Percentiles rank a stretch among this genome's conserved stretches.
phyloP scores from a whole-genome alignment of 2,113 vertebrate genomes.

The Ariopsis seemanni region DNA sequence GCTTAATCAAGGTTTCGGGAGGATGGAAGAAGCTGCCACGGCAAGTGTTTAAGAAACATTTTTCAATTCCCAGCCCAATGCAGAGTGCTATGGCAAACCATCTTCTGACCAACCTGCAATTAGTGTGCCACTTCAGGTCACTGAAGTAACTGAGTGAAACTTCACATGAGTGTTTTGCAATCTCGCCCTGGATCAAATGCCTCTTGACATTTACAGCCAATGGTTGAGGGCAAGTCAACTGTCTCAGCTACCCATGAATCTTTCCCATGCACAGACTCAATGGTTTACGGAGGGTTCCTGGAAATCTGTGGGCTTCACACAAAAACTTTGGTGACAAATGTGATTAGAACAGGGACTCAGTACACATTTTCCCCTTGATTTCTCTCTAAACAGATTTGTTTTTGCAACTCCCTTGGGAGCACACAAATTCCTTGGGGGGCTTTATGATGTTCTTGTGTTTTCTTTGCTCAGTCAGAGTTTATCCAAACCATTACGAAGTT shows the following conservation, averaged over 20 bases:
- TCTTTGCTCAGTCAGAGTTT: slow-evolving; percentile 7
- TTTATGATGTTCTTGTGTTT: slow-evolving; percentile 36
- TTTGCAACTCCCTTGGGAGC: neutral
- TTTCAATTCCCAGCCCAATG: slow-evolving; percentile 21
- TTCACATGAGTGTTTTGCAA: slow-evolving; percentile 5
- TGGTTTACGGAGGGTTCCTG: neutral
- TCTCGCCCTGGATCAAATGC: slow-evolving; percentile 3
- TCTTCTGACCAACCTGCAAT: slow-evolving; percentile 38
- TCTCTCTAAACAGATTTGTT: slow-evolving; percentile 10
- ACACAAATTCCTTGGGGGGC: slow-evolving; percentile 22
- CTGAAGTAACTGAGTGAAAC: slow-evolving; percentile 21
- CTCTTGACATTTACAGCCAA: slow-evolving; percentile 3
- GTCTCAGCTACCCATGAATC: neutral
- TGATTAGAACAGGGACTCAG: neutral
- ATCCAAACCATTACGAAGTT: slow-evolving; percentile 33
- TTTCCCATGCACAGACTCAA: neutral
- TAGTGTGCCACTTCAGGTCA: slow-evolving; percentile 34
- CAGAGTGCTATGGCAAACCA: slow-evolving; percentile 3
- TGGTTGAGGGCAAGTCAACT: neutral
- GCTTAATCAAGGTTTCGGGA: slow-evolving; percentile 35
- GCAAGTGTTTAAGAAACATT: slow-evolving; percentile 40
- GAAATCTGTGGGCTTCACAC: neutral
- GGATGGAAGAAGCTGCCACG: slow-evolving; percentile 1
- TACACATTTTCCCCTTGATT: neutral
- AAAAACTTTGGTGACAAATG: neutral